Evolutionary conservation across 2,797 vertebrate species (phyloP), one percentile per base, ranked within the genome.

Genomic region (Borostomias antarcticus): DNA sequence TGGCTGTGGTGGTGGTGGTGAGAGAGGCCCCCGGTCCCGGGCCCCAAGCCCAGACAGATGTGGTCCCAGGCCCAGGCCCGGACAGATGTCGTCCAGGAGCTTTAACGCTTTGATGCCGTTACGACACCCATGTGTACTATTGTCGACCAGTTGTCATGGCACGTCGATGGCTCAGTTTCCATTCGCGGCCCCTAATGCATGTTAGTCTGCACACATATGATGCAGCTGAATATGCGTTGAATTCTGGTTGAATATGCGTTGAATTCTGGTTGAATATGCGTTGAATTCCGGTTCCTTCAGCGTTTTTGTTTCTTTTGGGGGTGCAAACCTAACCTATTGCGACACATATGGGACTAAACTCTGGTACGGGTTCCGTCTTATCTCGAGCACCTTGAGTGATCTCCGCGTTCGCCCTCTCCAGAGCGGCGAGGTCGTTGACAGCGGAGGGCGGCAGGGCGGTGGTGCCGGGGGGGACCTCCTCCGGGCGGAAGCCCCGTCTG

Each of bases 401-500:
- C 54, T 84, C 85, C 53, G 86, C 85, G 1, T 80, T 77, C 33
- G 58, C 29, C 56, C 70, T 70, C 73, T 89, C 83, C 37, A 86
- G 69, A 5, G 79, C 21, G 4, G 79, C 21, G 4, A 77, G 47
- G 23, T 88, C 86, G 64, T 82, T 45, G 40, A 8, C 15, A 13
- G 15, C 40, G 15, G 3, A 17, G 33, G 40, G 40, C 15, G 40
- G 40, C 0, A 85, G 8, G 0, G 61, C 69, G 74, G 13, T 37
- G 57, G 2, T 19, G 0, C 64, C 60, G 0, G 80, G 81, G 11
- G 83, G 74, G 54, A 88, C 82, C 30, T 92, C 90, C 6, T 96
- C 96, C 3, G 93, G 92, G 62, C 87, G 93, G 72, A 86, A 84
- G 23, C 91, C 92, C 58, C 93, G 92, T 45, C 95, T 91, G 76